Percentiles rank a stretch among this genome's conserved stretches.
Evolutionary conservation across 2,888 invertebrate genomes (phyloP).

Genomic region (Patella pellucida): DNA sequence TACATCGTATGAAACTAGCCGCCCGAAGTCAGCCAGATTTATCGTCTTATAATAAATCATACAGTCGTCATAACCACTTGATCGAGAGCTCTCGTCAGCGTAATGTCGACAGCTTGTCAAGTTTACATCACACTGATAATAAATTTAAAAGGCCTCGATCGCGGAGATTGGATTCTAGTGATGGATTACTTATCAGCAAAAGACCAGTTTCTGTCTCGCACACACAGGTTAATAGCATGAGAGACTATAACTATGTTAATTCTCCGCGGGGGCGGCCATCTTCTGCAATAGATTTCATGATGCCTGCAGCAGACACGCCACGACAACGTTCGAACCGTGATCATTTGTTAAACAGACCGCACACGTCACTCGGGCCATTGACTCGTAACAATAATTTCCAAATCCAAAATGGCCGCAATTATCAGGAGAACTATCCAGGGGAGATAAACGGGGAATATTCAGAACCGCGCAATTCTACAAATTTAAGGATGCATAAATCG

Average conservation of each 20-base stretch:
- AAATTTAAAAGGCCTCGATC: slow-evolving; percentile 1
- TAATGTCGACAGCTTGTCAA: not conserved
- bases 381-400: slow-evolving; percentile 22
- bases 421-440: not conserved
- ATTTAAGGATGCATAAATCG: not conserved
- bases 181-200: slow-evolving; percentile 7
- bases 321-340: slow-evolving; percentile 32
- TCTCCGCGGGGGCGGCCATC: slow-evolving; percentile 43
- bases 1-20: slow-evolving; percentile 32
- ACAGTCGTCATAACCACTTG: not conserved
- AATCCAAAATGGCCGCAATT: not conserved
- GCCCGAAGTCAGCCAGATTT: slow-evolving; percentile 59
- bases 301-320: slow-evolving; percentile 33
- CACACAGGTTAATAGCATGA: slow-evolving; percentile 32
- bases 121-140: not conserved
- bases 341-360: slow-evolving; percentile 31
- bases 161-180: not conserved
- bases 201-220: slow-evolving; percentile 37
- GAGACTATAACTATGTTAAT: slow-evolving; percentile 25
- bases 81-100: not conserved
- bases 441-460: not conserved
- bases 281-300: slow-evolving; percentile 55
- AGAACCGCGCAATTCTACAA: not conserved
- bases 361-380: slow-evolving; percentile 43
- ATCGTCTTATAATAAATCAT: slow-evolving; percentile 19